phyloP scores from a whole-genome alignment of 2,113 vertebrate species.

The Glaucidium brasilianum region DNA sequence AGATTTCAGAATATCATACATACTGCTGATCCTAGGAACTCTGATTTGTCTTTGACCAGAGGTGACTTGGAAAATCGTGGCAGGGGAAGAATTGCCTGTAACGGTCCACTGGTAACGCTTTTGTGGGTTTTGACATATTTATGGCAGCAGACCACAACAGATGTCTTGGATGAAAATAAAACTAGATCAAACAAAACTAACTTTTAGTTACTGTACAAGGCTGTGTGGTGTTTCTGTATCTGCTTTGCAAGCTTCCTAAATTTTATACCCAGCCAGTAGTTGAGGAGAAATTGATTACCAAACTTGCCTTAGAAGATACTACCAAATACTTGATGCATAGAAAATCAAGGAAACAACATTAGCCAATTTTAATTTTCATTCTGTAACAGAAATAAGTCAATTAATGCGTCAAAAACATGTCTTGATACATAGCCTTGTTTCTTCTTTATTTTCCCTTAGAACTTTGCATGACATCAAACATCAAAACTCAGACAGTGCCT shows the following conservation, averaged over 20 bases:
- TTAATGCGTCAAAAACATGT: not conserved
- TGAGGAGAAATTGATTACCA: not conserved
- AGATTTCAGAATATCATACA: not conserved
- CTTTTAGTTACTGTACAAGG: not conserved
- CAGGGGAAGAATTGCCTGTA: not conserved
- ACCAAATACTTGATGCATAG: not conserved
- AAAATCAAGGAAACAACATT: not conserved
- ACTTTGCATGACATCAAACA: constrained; percentile 93
- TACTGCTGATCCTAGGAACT: not conserved
- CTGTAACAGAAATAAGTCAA: not conserved
- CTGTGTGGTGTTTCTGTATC: not conserved
- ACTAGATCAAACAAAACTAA: not conserved
- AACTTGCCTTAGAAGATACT: not conserved
- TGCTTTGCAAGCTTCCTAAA: not conserved
- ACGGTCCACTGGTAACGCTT: not conserved
- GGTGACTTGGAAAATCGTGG: not conserved
- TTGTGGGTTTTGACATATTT: not conserved
- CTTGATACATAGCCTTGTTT: not conserved
- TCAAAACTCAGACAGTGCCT: constrained; percentile 89
- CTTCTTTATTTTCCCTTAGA: constrained; percentile 70
- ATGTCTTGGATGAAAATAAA: not conserved
- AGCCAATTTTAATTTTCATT: not conserved
- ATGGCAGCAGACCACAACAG: not conserved
- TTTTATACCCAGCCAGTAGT: not conserved
- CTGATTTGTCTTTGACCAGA: not conserved